Conservation (phyloP, 1,140 invertebrate species). For the Reticulitermes speratus region DNA sequence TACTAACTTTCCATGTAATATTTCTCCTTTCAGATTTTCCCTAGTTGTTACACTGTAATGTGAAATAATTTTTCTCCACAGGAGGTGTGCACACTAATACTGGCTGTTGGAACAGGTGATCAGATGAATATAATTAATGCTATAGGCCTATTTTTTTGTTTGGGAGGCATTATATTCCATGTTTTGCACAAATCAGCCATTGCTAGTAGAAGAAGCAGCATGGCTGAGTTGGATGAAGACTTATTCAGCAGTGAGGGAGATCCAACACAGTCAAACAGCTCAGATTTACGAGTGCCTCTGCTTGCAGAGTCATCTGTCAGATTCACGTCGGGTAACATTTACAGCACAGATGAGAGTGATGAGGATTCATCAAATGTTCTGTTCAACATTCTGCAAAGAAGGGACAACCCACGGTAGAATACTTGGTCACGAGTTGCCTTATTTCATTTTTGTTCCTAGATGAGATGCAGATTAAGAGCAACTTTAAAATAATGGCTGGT, state of each 20-base stretch:
- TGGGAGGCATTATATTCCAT: constrained; percentile 86
- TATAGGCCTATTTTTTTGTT: constrained; percentile 81
- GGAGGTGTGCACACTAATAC: constrained; percentile 85
- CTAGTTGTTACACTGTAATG: no score
- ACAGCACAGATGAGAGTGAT: constrained; percentile 38
- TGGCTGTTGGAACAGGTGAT: constrained; percentile 88
- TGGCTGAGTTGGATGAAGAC: background rate
- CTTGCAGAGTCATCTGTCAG: background rate
- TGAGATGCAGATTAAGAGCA: no score
- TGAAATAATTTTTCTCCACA: constrained; percentile 50
- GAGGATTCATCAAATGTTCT: constrained; percentile 48
- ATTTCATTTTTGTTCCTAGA: no score
- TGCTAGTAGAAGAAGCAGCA: background rate
- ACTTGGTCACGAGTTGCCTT: no score
- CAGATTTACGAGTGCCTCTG: constrained; percentile 21
- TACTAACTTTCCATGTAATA: no score
- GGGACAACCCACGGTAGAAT: constrained; percentile 40
- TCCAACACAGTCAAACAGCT: background rate
- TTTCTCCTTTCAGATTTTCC: no score
- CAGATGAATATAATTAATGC: constrained; percentile 79
- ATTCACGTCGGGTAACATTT: background rate
- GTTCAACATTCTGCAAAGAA: constrained; percentile 49
- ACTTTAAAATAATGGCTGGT: no score
- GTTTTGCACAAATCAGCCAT: constrained; percentile 67
- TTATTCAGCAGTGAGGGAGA: background rate